phyloP scores from a whole-genome alignment of 2,113 vertebrate species.

The Pheucticus melanocephalus region DNA sequence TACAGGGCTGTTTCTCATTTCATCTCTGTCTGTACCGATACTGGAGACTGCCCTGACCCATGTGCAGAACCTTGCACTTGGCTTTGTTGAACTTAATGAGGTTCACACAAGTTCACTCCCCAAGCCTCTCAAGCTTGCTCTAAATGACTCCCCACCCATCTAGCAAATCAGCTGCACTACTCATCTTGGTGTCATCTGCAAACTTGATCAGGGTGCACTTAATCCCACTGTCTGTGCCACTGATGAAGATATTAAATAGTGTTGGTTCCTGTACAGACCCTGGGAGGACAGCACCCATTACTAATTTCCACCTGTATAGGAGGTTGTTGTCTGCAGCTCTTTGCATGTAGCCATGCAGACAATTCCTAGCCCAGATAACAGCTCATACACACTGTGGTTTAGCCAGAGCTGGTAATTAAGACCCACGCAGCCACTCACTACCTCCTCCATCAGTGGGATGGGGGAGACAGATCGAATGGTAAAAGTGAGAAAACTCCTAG shows the following conservation, averaged over 20 bases:
- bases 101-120: accelerated
- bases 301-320: neutral
- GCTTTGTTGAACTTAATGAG: neutral
- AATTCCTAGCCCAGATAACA: neutral
- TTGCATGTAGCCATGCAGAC: neutral
- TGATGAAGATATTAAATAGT: neutral
- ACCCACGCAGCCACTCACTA: accelerated
- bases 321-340: neutral
- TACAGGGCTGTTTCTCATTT: neutral
- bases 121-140: neutral
- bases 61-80: neutral
- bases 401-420: accelerated
- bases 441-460: neutral
- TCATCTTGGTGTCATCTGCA: neutral
- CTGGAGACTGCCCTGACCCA: neutral
- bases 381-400: neutral
- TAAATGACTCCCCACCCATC: neutral
- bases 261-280: neutral
- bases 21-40: neutral
- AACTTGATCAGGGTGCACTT: neutral
- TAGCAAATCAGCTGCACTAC: neutral
- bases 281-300: accelerated
- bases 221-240: neutral
- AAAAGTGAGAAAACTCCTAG: neutral
- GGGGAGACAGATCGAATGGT: neutral